Percentiles rank a stretch among this genome's conserved stretches.
Conservation (phyloP, 2,797 vertebrate genomes). For the Lagorchestes hirsutus region DNA sequence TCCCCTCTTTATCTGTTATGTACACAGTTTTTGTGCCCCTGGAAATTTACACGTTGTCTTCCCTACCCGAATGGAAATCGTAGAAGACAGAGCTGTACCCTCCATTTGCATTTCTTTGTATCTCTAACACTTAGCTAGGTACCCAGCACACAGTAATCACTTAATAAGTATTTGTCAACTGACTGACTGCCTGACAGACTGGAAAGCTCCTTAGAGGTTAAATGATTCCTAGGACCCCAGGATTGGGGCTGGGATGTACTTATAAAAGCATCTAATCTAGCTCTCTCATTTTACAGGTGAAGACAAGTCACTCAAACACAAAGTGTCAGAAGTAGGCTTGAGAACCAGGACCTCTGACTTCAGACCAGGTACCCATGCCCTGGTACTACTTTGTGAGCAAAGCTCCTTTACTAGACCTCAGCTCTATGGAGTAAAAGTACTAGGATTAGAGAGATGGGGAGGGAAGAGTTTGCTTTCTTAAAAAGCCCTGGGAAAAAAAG, state of each 20-base stretch:
- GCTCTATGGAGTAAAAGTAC: not conserved
- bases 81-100: not conserved
- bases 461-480: not conserved
- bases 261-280: not conserved
- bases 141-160: not conserved
- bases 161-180: not conserved
- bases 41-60: not conserved
- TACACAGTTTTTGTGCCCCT: not conserved
- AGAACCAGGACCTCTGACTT: not conserved
- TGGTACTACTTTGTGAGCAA: not conserved
- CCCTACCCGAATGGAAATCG: not conserved
- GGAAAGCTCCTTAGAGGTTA: not conserved
- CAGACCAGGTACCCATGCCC: too few species aligned
- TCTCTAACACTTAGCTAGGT: not conserved
- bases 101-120: not conserved
- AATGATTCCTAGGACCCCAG: not conserved
- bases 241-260: not conserved
- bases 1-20: not conserved
- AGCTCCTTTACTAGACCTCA: not conserved
- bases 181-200: not conserved
- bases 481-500: not conserved
- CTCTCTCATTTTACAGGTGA: not conserved
- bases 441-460: not conserved
- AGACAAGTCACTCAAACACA: not conserved
- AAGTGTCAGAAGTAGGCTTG: not conserved